A percentile compares a stretch with the other conserved stretches of the same genome.
These are phyloP conservation scores for Zoanthus sansibaricus DNA, from an alignment of 92 coral and sea anemone species.

Conservation along the genomic window DNA sequence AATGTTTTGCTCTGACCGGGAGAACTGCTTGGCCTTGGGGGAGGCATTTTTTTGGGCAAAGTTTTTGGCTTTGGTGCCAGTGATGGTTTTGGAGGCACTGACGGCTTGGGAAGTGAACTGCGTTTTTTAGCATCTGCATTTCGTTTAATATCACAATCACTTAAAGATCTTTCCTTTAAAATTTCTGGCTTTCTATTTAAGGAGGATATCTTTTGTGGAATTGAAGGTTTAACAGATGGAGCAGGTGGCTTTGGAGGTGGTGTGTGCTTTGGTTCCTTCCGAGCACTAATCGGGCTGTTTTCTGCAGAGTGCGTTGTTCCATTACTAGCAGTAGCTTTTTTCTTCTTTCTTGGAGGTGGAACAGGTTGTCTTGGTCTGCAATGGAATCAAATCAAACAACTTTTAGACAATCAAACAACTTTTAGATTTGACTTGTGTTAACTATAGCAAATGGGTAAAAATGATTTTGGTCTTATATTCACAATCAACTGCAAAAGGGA, in stretches of 20 bases:
- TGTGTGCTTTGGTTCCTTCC: conserved; percentile 14
- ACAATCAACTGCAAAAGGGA: too few species aligned
- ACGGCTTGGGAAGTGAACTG: conserved; percentile 10
- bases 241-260: conserved; percentile 22
- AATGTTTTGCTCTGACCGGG: conserved; percentile 5
- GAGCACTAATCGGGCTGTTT: not conserved
- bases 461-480: too few species aligned
- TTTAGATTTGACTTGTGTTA: too few species aligned
- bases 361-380: conserved; percentile 23
- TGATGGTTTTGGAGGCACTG: not conserved
- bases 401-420: too few species aligned
- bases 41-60: conserved; percentile 10
- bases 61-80: conserved; percentile 8
- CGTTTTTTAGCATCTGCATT: not conserved
- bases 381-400: not conserved
- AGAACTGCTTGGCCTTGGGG: conserved; percentile 3
- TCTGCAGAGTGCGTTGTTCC: conserved; percentile 1
- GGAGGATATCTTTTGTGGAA: not conserved
- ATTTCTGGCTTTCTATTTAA: conserved; percentile 2
- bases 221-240: conserved; percentile 3
- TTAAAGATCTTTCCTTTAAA: conserved; percentile 20
- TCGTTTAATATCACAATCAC: conserved; percentile 16
- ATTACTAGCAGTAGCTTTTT: not conserved
- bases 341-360: conserved; percentile 39
- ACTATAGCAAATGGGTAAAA: too few species aligned